A percentile compares a stretch with the other conserved stretches of the same genome.
phyloP scores from a whole-genome alignment of 1,140 invertebrate genomes.

The Drosophila sulfurigaster region DNA sequence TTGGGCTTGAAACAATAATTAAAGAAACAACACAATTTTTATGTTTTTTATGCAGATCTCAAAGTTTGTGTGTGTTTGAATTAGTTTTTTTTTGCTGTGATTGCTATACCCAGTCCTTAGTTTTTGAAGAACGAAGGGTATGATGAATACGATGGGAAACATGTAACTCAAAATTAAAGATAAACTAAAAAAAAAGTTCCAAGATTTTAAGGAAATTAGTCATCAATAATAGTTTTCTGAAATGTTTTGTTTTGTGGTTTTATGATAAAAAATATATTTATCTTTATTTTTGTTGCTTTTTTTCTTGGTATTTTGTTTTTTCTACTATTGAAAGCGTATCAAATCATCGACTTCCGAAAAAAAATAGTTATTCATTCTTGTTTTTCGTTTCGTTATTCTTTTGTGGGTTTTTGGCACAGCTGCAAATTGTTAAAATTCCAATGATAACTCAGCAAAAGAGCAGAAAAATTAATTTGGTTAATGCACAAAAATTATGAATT shows the following conservation, averaged over 20 bases:
- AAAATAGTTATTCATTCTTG: conserved; percentile 22
- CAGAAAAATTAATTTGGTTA: conserved; percentile 6
- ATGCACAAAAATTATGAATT: conserved; percentile 7
- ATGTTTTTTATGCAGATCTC: conserved; percentile 34
- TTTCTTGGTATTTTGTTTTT: neutral
- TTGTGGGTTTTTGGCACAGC: conserved; percentile 57
- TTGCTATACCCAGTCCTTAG: neutral
- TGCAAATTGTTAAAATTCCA: conserved; percentile 52
- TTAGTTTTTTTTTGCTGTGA: conserved; percentile 25
- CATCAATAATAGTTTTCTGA: too few relatives aligned
- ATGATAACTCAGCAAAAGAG: conserved; percentile 31
- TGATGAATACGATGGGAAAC: neutral
- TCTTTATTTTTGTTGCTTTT: neutral
- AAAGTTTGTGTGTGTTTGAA: conserved; percentile 28
- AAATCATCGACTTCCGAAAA: neutral
- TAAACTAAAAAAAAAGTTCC: too few relatives aligned
- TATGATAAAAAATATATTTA: neutral
- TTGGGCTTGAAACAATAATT: conserved; percentile 54
- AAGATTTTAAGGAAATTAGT: too few relatives aligned
- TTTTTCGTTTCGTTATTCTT: conserved; percentile 36
- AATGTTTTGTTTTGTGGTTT: too few relatives aligned
- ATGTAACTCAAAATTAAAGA: neutral
- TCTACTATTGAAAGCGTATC: conserved; percentile 5
- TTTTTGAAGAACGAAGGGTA: neutral
- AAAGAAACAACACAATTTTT: conserved; percentile 50